Percentiles rank a stretch among this genome's conserved stretches.
These are phyloP conservation scores for Caenorhabditis sp. DNA, from an alignment of 2,888 invertebrate species.

Conservation along the genomic window DNA sequence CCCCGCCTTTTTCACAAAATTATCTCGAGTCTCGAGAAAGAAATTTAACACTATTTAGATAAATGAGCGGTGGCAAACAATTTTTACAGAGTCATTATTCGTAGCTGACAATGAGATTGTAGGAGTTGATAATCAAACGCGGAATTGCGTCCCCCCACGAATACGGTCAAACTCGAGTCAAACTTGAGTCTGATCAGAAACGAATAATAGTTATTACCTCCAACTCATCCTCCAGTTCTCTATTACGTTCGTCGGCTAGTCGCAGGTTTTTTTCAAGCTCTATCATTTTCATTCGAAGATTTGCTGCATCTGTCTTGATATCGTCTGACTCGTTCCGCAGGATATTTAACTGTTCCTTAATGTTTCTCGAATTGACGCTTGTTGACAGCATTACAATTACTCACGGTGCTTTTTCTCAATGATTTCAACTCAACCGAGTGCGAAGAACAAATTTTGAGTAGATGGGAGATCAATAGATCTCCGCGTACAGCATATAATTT, in stretches of 20 bases:
- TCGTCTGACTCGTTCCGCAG: neutral
- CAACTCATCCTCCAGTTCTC: slow-evolving; percentile 52
- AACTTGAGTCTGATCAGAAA: no score
- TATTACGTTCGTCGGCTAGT: slow-evolving; percentile 12
- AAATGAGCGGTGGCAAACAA: no score
- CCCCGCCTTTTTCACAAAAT: no score
- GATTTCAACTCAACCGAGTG: slow-evolving; percentile 17
- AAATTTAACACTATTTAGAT: no score
- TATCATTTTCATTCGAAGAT: neutral
- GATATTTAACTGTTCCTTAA: slow-evolving; percentile 12
- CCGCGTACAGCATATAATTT: slow-evolving; percentile 46
- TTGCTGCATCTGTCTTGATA: slow-evolving; percentile 4
- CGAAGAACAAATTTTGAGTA: slow-evolving; percentile 45
- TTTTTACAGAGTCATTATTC: no score
- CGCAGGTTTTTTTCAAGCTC: neutral
- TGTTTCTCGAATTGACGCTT: no score
- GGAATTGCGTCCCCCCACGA: no score
- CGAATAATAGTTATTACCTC: neutral
- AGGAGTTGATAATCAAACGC: no score
- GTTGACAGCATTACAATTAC: neutral
- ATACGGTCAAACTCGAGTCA: no score
- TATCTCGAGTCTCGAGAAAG: no score
- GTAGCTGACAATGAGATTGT: no score
- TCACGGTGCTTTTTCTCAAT: neutral
- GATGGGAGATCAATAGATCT: slow-evolving; percentile 48